phyloP scores from a whole-genome alignment of 1,140 invertebrate species.

The Trissolcus basalis region DNA sequence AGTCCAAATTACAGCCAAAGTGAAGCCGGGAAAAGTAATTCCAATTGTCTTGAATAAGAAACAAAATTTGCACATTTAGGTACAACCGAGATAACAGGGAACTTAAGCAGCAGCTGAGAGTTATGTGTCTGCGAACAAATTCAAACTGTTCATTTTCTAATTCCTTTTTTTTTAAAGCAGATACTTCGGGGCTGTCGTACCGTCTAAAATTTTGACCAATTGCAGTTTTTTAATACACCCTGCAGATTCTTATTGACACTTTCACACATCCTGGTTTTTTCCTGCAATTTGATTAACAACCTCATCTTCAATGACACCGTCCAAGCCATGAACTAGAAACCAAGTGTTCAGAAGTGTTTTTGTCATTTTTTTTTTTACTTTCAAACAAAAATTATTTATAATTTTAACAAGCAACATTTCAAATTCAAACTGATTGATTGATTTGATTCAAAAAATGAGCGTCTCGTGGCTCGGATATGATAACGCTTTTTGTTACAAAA shows the following conservation, averaged over 20 bases:
- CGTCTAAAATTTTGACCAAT: neutral
- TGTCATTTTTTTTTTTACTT: too few relatives aligned
- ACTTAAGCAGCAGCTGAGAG: constrained; percentile 26
- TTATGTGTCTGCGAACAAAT: constrained; percentile 6
- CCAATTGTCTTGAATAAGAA: constrained; percentile 41
- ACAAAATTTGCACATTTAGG: constrained; percentile 27
- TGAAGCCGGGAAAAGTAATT: constrained; percentile 70
- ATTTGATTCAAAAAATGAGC: constrained; percentile 48
- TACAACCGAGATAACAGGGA: constrained; percentile 40
- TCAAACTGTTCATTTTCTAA: constrained; percentile 2
- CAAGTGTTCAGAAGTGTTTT: constrained; percentile 36
- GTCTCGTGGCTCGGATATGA: constrained; percentile 81
- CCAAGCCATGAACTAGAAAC: constrained; percentile 50
- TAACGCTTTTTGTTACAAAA: constrained; percentile 69
- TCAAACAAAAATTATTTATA: neutral
- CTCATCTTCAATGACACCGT: constrained; percentile 3
- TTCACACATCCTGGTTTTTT: constrained; percentile 19
- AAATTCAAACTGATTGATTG: neutral
- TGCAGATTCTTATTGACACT: constrained; percentile 14
- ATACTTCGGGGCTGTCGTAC: neutral
- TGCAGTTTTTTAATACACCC: neutral
- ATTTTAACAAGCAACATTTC: neutral
- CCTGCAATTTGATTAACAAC: constrained; percentile 13
- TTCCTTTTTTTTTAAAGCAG: too few relatives aligned
- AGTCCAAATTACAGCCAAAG: constrained; percentile 66